Conservation (phyloP, 2,797 vertebrate species). For the Enteromius anoplus region DNA sequence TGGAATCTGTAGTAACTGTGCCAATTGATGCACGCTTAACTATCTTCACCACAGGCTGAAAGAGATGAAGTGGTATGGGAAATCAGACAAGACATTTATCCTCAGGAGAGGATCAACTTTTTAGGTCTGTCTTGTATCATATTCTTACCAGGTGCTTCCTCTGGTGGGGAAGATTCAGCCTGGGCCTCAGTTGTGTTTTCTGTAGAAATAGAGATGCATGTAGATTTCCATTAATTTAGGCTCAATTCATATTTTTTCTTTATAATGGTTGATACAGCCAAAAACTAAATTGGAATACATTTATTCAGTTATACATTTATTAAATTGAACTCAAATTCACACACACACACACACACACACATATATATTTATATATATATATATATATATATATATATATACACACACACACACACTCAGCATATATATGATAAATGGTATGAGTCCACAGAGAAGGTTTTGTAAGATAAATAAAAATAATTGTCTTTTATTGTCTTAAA, state of each 20-base stretch:
- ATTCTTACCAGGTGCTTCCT: constrained; percentile 66
- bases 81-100: background rate
- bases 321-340: background rate
- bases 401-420: no score
- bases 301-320: background rate
- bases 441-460: no score
- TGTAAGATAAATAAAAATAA: no score
- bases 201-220: constrained; percentile 3
- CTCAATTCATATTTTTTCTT: background rate
- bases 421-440: no score
- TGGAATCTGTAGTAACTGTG: constrained; percentile 18
- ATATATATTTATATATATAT: no score
- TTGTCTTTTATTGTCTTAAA: no score
- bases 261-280: background rate
- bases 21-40: constrained; percentile 25
- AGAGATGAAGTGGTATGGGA: constrained; percentile 31
- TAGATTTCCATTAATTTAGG: background rate
- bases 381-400: no score
- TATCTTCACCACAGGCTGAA: constrained; percentile 70
- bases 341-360: no score
- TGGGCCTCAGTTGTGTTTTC: constrained; percentile 53
- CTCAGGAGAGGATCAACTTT: background rate
- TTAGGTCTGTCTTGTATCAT: background rate
- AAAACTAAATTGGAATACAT: no score
- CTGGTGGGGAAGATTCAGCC: constrained; percentile 54